Evolutionary conservation across 2,113 vertebrate genomes (phyloP).

Genomic region (Malurus cyaneus): DNA sequence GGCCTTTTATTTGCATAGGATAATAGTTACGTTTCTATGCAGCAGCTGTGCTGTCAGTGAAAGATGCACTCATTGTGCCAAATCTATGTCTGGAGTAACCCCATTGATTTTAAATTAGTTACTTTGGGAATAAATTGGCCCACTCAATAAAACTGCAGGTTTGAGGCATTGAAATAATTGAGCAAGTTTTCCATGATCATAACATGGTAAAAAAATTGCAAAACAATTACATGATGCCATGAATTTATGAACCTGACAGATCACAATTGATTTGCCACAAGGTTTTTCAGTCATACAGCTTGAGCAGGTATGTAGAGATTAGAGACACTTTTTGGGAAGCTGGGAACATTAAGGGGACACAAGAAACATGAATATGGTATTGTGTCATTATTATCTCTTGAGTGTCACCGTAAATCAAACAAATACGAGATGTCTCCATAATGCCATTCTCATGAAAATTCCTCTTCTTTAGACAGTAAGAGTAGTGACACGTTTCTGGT

Average conservation of each 20-base stretch:
- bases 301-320: not conserved
- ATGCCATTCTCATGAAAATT: not conserved
- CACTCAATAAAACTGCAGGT: slow-evolving; percentile 16
- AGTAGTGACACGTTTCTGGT: not conserved
- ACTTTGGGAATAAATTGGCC: slow-evolving; percentile 37
- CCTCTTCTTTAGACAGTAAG: not conserved
- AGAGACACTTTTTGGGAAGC: not conserved
- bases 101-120: slow-evolving; percentile 44
- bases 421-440: not conserved
- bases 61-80: slow-evolving; percentile 31
- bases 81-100: slow-evolving; percentile 36
- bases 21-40: slow-evolving; percentile 38
- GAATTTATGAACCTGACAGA: not conserved
- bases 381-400: not conserved
- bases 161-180: slow-evolving; percentile 44
- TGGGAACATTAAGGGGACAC: not conserved
- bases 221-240: not conserved
- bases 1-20: slow-evolving; percentile 57
- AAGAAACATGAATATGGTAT: not conserved
- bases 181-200: slow-evolving; percentile 14
- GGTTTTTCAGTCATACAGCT: not conserved
- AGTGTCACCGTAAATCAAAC: not conserved
- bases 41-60: slow-evolving; percentile 55
- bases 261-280: not conserved
- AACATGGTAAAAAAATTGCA: not conserved